phyloP scores from a whole-genome alignment of 2,797 vertebrate genomes.

The Sebastes diploproa region DNA sequence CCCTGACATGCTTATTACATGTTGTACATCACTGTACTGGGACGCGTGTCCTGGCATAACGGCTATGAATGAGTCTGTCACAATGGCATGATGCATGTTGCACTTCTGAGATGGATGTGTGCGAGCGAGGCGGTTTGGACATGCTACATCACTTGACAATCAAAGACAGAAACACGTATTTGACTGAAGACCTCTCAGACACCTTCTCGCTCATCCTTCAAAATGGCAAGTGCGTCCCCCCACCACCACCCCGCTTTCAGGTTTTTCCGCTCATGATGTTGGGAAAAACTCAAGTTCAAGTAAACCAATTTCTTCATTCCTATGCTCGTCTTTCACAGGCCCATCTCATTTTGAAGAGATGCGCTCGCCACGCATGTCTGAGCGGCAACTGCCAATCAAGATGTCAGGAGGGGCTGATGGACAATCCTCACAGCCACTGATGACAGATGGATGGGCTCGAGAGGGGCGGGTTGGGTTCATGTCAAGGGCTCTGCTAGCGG shows the following conservation, averaged over 20 bases:
- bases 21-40: constrained; percentile 56
- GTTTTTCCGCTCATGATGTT: neutral
- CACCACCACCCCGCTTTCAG: neutral
- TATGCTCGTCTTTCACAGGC: constrained; percentile 36
- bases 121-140: neutral
- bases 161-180: constrained; percentile 1
- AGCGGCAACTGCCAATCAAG: constrained; percentile 63
- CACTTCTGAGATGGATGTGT: constrained; percentile 30
- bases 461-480: constrained; percentile 58
- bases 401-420: constrained; percentile 53
- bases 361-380: constrained; percentile 29
- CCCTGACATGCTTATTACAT: constrained; percentile 47
- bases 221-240: neutral
- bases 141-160: constrained; percentile 9
- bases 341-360: constrained; percentile 35
- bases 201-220: constrained; percentile 8
- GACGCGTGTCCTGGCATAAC: constrained; percentile 9
- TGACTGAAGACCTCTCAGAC: constrained; percentile 4
- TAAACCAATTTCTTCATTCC: constrained; percentile 36
- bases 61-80: constrained; percentile 39
- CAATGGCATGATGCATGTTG: constrained; percentile 33
- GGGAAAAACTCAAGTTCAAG: constrained; percentile 4
- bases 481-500: constrained; percentile 59
- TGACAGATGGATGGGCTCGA: constrained; percentile 60
- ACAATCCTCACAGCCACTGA: constrained; percentile 61